Base-by-base conservation (phyloP, 2,113 vertebrate genomes). In the Hydrochoerus hydrochaeris region DNA sequence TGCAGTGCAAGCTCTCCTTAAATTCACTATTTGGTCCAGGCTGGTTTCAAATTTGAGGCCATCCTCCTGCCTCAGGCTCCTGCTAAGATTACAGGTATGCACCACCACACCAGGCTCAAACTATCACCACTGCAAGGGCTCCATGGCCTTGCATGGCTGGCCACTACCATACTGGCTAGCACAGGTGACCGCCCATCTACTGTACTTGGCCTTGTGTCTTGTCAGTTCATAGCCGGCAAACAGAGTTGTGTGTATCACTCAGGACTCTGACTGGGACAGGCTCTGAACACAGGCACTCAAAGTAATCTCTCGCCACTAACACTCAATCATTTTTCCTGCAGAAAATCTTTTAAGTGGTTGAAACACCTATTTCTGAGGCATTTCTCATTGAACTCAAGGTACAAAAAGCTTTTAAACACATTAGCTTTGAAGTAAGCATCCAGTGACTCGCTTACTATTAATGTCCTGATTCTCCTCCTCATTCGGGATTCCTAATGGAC, bases 311-410 rank as follows among this genome's bases (percentile, higher is more conserved):
- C 88, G 87, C 65, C 22, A 24, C 78, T 62, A 91, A 65, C 78
- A 96, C 93, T 86, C 91, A 88, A 63, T 85, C 49, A 95, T 95
- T 93, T 83, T 73, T 78, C 92, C 16, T 46, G 35, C 49, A 88
- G 88, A 95, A 93, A 95, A 90, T 73, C 52, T 94, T 84, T 95
- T 30, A 94, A 96, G 88, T 57, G 57, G 54, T 84, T 94, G 75
- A 95, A 95, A 97, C 81, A 87, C 75, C 84, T 95, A 86, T 94
- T 97, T 83, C 90, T 86, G 91, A 94, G 87, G 54, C 92, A 93
- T 89, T 91, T 96, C 62, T 87, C 62, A 84, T 54, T 67, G 94
- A 97, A 83, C 75, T 90, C 85, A 86, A 86, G 46, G 86, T 86
- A 95, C 20, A 91, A 93, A 52, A 95, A 91, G 78, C 69, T 84